Conservation (phyloP, 1,140 invertebrate species). For the Harpegnathos saltator region DNA sequence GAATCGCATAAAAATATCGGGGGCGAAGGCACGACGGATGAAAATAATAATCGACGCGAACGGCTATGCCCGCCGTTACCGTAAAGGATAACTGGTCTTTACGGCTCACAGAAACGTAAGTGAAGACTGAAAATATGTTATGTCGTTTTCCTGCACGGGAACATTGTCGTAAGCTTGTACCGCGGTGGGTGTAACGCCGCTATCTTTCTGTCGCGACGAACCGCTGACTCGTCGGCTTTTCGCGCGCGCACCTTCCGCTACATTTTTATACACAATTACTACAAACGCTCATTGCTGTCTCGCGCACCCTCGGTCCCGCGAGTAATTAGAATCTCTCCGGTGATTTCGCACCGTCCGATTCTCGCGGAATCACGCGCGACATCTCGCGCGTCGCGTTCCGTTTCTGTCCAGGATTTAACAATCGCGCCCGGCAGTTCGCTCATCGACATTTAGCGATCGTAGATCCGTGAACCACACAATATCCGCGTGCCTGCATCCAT, state of each 20-base stretch:
- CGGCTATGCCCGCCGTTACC: conserved; percentile 44
- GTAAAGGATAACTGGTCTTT: conserved; percentile 57
- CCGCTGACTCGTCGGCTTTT: background rate
- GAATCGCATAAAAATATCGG: conserved; percentile 39
- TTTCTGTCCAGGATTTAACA: background rate
- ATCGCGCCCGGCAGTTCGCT: background rate
- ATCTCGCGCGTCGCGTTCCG: background rate
- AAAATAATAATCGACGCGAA: conserved; percentile 49
- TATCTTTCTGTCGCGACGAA: background rate
- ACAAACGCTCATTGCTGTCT: no score
- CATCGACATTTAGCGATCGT: background rate
- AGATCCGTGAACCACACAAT: background rate
- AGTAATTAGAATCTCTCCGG: background rate
- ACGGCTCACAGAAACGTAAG: conserved; percentile 44
- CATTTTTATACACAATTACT: no score
- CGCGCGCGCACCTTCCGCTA: no score
- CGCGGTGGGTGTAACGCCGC: background rate
- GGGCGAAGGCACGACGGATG: conserved; percentile 24
- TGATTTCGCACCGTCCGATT: background rate
- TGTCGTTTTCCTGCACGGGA: conserved; percentile 10
- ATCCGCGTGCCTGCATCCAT: no score
- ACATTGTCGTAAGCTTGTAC: conserved; percentile 50
- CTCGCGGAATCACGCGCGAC: no score
- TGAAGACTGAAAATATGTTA: conserved; percentile 41
- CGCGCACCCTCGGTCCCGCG: no score